Evolutionary conservation across 2,888 invertebrate species (phyloP), one percentile per base, ranked within the genome.

Genomic region (Ferdinandea cuprea): DNA sequence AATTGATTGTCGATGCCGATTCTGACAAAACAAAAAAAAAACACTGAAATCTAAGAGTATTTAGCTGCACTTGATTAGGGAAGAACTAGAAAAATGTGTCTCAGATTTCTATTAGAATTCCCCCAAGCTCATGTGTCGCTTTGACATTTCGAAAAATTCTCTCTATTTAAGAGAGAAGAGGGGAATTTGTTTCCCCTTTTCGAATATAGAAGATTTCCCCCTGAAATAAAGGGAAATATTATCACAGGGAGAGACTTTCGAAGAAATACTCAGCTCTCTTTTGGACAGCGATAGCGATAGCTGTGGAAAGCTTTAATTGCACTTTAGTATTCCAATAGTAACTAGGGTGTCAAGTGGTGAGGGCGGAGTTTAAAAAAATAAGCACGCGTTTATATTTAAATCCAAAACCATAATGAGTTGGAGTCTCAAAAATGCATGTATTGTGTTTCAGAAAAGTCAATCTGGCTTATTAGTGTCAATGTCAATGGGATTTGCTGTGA

Each of bases 201-300:
- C 61, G 68, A 76, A 74, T 8, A 54, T 28, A 15, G 1, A 17
- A 19, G 8, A 21, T 15, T 56, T 61, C 44, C 59, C 76, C 68
- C 37, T 15, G 19, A 35, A 76, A 76, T 76, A 80, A n/a, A 8
- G 80, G 80, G 80, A 76, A 69, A 35, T 61, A 8, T 8, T 37
- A 5, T 8, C 11, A 9, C 8, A 32, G 52, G 73, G 46, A n/a
- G 73, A 52, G 48, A 15, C 0, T 25, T 42, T 32, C 2, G 13
- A 25, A n/a, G 46, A 28, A 59, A 50, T n/a, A 13, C 3, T 30
- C 7, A 37, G 19, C 9, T 50, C 15, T 37, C 28, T 44, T 13
- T 11, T n/a, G n/a, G n/a, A n/a, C n/a, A n/a, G n/a, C n/a, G n/a
- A n/a, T n/a, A n/a, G n/a, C n/a, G n/a, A 25, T 17, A 50, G 6